Percentiles rank a stretch among this genome's conserved stretches.
Evolutionary conservation across 2,113 vertebrate species (phyloP).

Genomic region (Nanorana parkeri): DNA sequence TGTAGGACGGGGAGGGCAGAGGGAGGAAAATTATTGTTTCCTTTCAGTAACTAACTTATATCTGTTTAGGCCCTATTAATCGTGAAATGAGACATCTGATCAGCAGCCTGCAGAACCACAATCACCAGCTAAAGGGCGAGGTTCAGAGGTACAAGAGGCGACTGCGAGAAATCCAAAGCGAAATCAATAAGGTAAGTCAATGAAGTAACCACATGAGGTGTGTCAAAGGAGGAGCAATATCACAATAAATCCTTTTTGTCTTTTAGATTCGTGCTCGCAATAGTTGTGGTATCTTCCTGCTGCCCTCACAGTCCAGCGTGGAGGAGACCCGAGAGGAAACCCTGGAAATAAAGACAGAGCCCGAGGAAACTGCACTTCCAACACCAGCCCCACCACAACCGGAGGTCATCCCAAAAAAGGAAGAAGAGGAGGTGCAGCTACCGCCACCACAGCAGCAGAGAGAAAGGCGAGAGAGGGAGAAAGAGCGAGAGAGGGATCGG

Average conservation of each 20-base stretch:
- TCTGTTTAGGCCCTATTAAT: slow-evolving; percentile 88
- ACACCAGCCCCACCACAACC: slow-evolving; percentile 63
- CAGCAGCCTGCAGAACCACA: slow-evolving; percentile 96
- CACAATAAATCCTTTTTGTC: slow-evolving; percentile 39
- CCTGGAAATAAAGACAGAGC: slow-evolving; percentile 81
- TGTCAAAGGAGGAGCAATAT: neutral
- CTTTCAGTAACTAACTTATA: neutral
- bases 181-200: slow-evolving; percentile 85
- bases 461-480: slow-evolving; percentile 78
- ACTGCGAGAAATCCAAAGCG: slow-evolving; percentile 88
- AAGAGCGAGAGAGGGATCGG: slow-evolving; percentile 85
- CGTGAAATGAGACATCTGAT: slow-evolving; percentile 97
- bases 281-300: slow-evolving; percentile 82
- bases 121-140: slow-evolving; percentile 96
- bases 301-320: slow-evolving; percentile 92
- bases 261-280: slow-evolving; percentile 75
- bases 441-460: slow-evolving; percentile 64
- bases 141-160: slow-evolving; percentile 91
- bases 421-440: slow-evolving; percentile 64
- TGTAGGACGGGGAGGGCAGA: too few relatives aligned
- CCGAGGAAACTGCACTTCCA: slow-evolving; percentile 75
- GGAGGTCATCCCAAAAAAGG: slow-evolving; percentile 65
- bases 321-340: slow-evolving; percentile 90
- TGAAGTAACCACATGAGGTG: neutral
- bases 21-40: too few relatives aligned